A percentile compares a stretch with the other conserved stretches of the same genome.
phyloP scores from a whole-genome alignment of 30 jellyfish, hydroid and myxozoan species.

The Clytia hemisphaerica region DNA sequence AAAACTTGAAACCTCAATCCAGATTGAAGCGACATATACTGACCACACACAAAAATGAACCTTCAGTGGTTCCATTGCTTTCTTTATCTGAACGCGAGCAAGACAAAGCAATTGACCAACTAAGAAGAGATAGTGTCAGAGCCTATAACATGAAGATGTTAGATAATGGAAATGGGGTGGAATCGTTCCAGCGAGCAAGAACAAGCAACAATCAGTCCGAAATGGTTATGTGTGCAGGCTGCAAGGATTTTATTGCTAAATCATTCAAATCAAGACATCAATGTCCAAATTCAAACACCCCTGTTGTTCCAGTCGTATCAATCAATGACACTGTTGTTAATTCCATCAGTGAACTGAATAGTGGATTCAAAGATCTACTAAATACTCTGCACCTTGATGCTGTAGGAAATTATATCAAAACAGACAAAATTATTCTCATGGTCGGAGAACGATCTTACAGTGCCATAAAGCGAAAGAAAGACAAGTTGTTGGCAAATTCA shows the following conservation, averaged over 20 bases:
- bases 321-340: not conserved
- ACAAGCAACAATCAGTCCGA: not conserved
- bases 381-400: not conserved
- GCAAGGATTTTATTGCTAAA: slow-evolving; percentile 16
- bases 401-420: slow-evolving; percentile 2
- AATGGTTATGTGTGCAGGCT: slow-evolving; percentile 13
- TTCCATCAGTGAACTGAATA: not conserved
- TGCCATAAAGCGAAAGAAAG: not conserved
- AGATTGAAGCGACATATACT: slow-evolving; percentile 13
- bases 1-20: not conserved
- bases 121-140: slow-evolving; percentile 3
- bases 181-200: not conserved
- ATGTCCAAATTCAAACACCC: not conserved
- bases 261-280: slow-evolving; percentile 18
- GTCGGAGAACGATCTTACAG: not conserved
- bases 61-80: slow-evolving; percentile 5
- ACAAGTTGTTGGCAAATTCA: not conserved
- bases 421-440: slow-evolving; percentile 8
- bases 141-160: not conserved
- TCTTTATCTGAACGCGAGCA: slow-evolving; percentile 2
- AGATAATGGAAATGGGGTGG: not conserved
- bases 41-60: not conserved
- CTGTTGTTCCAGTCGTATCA: slow-evolving; percentile 10
- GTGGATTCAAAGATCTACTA: not conserved
- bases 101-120: not conserved